Conservation (phyloP, 1,140 invertebrate species). For the Trialeurodes vaporariorum region DNA sequence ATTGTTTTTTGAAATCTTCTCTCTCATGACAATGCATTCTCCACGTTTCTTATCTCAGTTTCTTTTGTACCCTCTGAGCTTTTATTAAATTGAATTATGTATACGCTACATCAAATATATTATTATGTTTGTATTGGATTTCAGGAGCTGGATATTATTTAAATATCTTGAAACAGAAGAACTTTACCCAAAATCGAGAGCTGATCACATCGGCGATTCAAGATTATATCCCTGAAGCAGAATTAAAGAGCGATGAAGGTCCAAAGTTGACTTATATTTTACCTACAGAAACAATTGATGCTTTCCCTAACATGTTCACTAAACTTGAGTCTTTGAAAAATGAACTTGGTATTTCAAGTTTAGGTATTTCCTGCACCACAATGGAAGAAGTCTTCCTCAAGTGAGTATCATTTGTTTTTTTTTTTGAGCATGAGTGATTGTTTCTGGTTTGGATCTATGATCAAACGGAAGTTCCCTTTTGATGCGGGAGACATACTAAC, state of each 20-base stretch:
- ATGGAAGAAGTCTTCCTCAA: conserved; percentile 57
- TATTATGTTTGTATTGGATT: no score
- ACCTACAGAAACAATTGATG: conserved; percentile 27
- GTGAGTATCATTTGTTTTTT: conserved; percentile 31
- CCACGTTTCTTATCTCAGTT: no score
- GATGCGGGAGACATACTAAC: no score
- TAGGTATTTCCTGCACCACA: conserved; percentile 47
- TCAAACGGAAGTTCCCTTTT: no score
- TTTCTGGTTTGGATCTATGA: no score
- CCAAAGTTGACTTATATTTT: conserved; percentile 33
- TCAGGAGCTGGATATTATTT: conserved; percentile 26
- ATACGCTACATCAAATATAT: no score
- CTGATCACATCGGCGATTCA: conserved; percentile 29
- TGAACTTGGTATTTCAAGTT: conserved; percentile 39
- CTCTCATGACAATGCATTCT: no score
- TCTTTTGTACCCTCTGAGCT: no score
- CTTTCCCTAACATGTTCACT: conserved; percentile 40
- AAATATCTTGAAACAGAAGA: conserved; percentile 24
- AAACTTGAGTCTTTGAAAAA: conserved; percentile 37
- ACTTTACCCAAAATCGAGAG: background rate
- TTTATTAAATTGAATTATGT: no score
- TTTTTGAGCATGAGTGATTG: no score
- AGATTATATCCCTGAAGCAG: conserved; percentile 35
- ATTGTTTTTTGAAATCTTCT: no score
- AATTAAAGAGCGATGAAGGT: conserved; percentile 37